A percentile compares a stretch with the other conserved stretches of the same genome.
phyloP scores from a whole-genome alignment of 2,113 vertebrate species.

The Daboia siamensis region DNA sequence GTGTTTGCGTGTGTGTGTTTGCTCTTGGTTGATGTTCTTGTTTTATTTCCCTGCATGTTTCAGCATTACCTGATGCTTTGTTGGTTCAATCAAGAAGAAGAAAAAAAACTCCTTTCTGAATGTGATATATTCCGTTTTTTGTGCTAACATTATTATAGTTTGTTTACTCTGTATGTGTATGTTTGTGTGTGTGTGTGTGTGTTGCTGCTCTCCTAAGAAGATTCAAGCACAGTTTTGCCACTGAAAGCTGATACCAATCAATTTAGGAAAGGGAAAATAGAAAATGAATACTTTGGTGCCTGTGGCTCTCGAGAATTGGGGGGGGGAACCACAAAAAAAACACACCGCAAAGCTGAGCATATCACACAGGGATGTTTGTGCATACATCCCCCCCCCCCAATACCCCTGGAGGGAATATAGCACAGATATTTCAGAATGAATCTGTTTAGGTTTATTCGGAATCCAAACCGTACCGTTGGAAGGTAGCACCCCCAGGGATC shows the following conservation, averaged over 20 bases:
- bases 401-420: background rate
- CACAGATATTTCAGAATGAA: background rate
- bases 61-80: background rate
- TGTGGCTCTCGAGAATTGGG: background rate
- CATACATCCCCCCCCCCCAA: background rate
- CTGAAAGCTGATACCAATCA: background rate
- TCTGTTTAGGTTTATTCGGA: background rate
- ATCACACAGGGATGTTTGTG: background rate
- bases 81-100: background rate
- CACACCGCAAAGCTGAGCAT: background rate
- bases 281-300: background rate
- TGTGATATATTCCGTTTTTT: background rate
- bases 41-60: background rate
- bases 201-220: background rate
- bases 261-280: background rate
- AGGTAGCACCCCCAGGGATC: background rate
- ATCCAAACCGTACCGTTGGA: too few relatives aligned
- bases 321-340: background rate
- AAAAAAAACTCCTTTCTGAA: background rate
- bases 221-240: background rate
- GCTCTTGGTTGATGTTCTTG: background rate
- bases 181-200: background rate
- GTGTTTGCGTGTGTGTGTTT: background rate
- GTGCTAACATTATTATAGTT: background rate
- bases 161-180: too few relatives aligned